A percentile compares a stretch with the other conserved stretches of the same genome.
These are phyloP conservation scores for Bombyx mandarina DNA, from an alignment of 1,140 invertebrate genomes.

Conservation along the genomic window DNA sequence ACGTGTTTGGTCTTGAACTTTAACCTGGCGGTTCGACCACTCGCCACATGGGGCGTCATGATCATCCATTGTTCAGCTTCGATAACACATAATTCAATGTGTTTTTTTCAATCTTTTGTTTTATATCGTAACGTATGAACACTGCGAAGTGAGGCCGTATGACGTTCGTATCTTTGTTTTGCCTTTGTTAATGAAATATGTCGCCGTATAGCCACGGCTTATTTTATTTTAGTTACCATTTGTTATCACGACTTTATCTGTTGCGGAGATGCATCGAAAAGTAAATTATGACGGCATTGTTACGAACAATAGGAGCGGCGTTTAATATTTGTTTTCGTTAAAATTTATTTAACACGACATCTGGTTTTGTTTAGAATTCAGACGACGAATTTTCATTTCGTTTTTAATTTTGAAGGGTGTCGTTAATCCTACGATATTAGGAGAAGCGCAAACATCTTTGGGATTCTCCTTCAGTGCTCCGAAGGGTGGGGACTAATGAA, in stretches of 20 bases:
- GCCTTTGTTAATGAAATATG: conserved; percentile 70
- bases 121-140: conserved; percentile 70
- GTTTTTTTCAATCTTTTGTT: conserved; percentile 57
- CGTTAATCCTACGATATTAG: conserved; percentile 63
- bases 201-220: conserved; percentile 52
- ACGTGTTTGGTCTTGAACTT: conserved; percentile 10
- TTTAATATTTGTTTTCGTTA: conserved; percentile 41
- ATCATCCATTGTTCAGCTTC: conserved; percentile 62
- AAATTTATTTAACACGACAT: conserved; percentile 52
- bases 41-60: conserved; percentile 64
- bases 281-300: conserved; percentile 68
- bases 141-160: conserved; percentile 67
- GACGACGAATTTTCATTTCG: conserved; percentile 38
- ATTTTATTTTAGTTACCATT: conserved; percentile 70
- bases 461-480: conserved; percentile 24
- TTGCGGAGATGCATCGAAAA: conserved; percentile 59
- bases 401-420: conserved; percentile 53
- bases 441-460: conserved; percentile 38
- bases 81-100: conserved; percentile 67
- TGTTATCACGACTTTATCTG: conserved; percentile 70
- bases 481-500: conserved; percentile 42
- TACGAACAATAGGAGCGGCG: conserved; percentile 58
- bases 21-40: conserved; percentile 16
- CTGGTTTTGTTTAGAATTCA: conserved; percentile 1
- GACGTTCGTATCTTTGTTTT: conserved; percentile 59